phyloP scores from a whole-genome alignment of 2,113 vertebrate species.

The Muntiacus muntjak region DNA sequence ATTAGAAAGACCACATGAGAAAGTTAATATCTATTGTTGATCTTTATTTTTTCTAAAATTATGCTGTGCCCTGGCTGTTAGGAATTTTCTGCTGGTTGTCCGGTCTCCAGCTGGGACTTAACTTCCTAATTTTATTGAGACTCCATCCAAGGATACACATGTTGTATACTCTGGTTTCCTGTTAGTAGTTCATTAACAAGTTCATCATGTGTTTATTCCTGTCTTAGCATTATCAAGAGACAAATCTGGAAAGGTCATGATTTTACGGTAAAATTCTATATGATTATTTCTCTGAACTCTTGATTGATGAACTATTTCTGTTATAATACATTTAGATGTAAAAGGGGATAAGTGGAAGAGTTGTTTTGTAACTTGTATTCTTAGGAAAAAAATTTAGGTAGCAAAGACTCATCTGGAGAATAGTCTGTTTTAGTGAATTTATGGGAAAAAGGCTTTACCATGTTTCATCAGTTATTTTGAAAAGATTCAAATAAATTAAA shows the following conservation, averaged over 20 bases:
- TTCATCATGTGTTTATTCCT: conserved; percentile 28
- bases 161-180: background rate
- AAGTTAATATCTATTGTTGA: conserved; percentile 8
- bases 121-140: conserved; percentile 42
- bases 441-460: background rate
- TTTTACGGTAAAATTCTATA: conserved; percentile 8
- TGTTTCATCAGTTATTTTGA: conserved; percentile 23
- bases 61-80: background rate
- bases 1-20: conserved; percentile 11
- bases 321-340: background rate
- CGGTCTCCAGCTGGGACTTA: background rate
- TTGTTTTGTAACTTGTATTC: conserved; percentile 1
- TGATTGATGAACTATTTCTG: background rate
- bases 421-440: background rate
- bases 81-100: background rate
- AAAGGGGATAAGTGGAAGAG: background rate
- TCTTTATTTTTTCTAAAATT: conserved; percentile 32
- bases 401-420: background rate
- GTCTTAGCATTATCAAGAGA: background rate
- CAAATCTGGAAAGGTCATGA: background rate
- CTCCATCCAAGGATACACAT: conserved; percentile 14
- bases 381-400: background rate
- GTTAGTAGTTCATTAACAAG: conserved; percentile 29
- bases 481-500: conserved; percentile 12
- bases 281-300: conserved; percentile 36